Base-by-base conservation (phyloP, 2,888 invertebrate species). In the Acronicta aceris region DNA sequence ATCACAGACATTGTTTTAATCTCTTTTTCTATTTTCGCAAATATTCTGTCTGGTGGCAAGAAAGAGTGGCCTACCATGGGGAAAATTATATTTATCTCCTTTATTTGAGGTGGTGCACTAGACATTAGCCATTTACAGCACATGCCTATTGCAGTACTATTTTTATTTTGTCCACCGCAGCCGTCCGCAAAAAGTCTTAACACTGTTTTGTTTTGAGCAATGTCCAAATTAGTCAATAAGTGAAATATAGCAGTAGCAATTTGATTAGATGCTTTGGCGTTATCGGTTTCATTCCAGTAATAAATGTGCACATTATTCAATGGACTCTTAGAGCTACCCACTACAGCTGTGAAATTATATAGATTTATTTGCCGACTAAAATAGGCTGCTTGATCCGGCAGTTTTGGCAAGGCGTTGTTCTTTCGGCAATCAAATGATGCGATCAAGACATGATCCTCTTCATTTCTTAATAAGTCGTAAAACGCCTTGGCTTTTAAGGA, bases 21-120 rank as follows among this genome's bases (percentile, higher is more conserved):
- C 36, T 36, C 36, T 36, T 36, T 74, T 61, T 71, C 53, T 61
- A 73, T 71, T 56, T 71, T 59, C 41, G 68, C 66, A 30, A 74
- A 68, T 51, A 73, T 51, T 13, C 70, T 58, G 36, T 71, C 71
- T 47, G 62, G 71, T 49, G 66, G 59, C 58, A 36, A 13, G 36
- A 36, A 36, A 36, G 13, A 36, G 36, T 36, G 36, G 36, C 69
- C 68, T 30, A 59, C 61, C 43, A 60, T 51, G 13, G 68, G 64
- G 59, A 64, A 68, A 30, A 59, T 55, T 55, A 61, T 58, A 47
- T 55, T 57, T 52, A 70, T 52, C 49, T 43, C 33, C 36, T 60
- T 60, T 21, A 59, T 49, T 51, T 58, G 60, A 53, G 53, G 41
- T 59, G 61, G 63, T 53, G 65, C 65, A 64, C 59, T 38, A 63